Evolutionary conservation across 30 jellyfish, hydroid and myxozoan genomes (phyloP).

Genomic region (Clytia hemisphaerica): DNA sequence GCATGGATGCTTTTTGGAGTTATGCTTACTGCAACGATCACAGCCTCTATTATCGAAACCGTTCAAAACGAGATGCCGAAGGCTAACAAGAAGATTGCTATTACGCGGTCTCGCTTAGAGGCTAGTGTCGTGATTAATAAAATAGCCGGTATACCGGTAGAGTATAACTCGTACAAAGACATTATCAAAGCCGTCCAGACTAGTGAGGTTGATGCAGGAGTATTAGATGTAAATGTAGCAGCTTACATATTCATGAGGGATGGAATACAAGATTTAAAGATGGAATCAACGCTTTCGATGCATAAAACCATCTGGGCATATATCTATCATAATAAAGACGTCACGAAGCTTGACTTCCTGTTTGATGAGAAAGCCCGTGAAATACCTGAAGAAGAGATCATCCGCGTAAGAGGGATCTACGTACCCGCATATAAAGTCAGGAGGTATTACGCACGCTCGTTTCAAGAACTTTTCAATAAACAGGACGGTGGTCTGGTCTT

Average conservation of each 20-base stretch:
- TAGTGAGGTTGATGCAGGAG: neutral
- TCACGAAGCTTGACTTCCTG: too few relatives aligned
- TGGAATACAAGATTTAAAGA: too few relatives aligned
- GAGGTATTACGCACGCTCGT: too few relatives aligned
- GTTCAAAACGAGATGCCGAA: neutral
- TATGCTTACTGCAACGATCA: neutral
- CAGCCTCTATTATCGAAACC: neutral
- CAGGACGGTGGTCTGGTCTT: too few relatives aligned
- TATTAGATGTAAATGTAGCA: slow-evolving; percentile 11
- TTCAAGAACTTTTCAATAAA: too few relatives aligned
- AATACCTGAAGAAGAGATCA: too few relatives aligned
- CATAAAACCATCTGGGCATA: too few relatives aligned
- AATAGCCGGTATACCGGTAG: neutral
- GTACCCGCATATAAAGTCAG: too few relatives aligned
- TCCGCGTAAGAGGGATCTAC: too few relatives aligned
- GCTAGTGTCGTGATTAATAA: neutral
- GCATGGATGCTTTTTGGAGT: slow-evolving; percentile 3
- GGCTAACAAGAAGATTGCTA: neutral
- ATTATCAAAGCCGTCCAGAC: neutral
- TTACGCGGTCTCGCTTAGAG: neutral
- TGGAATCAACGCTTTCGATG: too few relatives aligned
- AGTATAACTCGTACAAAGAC: neutral
- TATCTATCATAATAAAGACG: too few relatives aligned
- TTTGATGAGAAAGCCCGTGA: too few relatives aligned
- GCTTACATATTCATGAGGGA: neutral